A percentile compares a stretch with the other conserved stretches of the same genome.
phyloP scores from a whole-genome alignment of 2,113 vertebrate species.

The Glaucidium brasilianum region DNA sequence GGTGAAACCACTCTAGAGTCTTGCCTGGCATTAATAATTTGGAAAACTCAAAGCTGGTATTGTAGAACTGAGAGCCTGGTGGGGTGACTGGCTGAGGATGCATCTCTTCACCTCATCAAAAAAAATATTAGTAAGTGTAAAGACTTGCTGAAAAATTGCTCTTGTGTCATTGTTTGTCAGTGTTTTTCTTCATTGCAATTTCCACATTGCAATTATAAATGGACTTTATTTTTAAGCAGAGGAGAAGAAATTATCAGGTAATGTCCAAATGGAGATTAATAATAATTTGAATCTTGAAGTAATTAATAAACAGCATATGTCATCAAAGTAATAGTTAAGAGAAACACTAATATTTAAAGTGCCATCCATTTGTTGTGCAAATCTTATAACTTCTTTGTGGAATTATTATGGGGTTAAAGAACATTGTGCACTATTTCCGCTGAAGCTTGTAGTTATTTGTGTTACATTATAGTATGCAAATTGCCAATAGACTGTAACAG shows the following conservation, averaged over 20 bases:
- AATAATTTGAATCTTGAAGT: neutral
- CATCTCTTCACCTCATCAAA: rapidly evolving
- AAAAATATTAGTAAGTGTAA: neutral
- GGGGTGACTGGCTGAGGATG: neutral
- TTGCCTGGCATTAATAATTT: neutral
- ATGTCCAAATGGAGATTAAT: neutral
- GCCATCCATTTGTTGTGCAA: neutral
- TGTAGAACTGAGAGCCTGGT: neutral
- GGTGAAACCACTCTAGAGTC: neutral
- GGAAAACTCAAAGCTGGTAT: neutral
- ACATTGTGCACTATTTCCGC: neutral
- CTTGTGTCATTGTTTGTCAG: neutral
- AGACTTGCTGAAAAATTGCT: neutral
- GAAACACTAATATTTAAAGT: neutral
- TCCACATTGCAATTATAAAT: neutral
- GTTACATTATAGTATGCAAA: neutral
- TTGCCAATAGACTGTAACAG: neutral
- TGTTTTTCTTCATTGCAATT: neutral
- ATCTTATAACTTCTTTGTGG: neutral
- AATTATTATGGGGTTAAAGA: neutral
- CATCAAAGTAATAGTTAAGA: neutral
- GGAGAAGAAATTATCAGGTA: neutral
- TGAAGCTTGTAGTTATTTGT: neutral
- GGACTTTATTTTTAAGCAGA: neutral
- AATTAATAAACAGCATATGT: neutral